Base-by-base conservation (phyloP, 2,797 vertebrate genomes). In the Otus scops region DNA sequence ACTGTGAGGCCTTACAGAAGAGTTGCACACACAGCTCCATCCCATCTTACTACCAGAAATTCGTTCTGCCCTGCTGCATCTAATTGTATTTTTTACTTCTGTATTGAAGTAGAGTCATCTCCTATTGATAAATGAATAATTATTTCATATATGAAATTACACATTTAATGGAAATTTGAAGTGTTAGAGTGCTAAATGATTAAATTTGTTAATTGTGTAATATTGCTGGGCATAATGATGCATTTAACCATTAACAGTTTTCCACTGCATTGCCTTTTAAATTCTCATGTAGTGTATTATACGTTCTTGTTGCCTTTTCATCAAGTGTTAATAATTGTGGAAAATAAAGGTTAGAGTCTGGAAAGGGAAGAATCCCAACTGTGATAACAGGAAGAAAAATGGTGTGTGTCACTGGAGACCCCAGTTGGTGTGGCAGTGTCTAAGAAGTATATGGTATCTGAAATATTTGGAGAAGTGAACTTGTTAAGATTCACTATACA, bases 71-170 rank as follows among this genome's bases (percentile, higher is more conserved):
- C 80, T 92, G 53, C 47, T 88, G 85, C 86, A 76, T 83, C 87
- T 95, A 94, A 92, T 92, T 88, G 67, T 82, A 53, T 87, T 97
- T 97, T 93, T 95, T 38, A 86, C 82, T 95, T 96, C 65, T 87
- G 70, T 92, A 69, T 92, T 73, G 88, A 91, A 95, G 81, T 89
- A 59, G 60, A 96, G 59, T 77, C 71, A 76, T 96, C 61, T 91
- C 21, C 64, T 91, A 80, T 81, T 96, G 96, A 96, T 95, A 97
- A 97, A 89, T 96, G 91, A 97, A 93, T 90, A 96, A 95, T 92
- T 96, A 93, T 83, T 94, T 92, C 85, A 39, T 67, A 79, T 79
- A 73, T 21, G 50, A 96, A 94, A 93, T 88, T 82, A 81, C 67
- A 97, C 51, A 74, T 96, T 97, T 93, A 95, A 91, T 96, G 89